Evolutionary conservation across 2,113 vertebrate genomes (phyloP).

Genomic region (Tricholaema leucomelas): DNA sequence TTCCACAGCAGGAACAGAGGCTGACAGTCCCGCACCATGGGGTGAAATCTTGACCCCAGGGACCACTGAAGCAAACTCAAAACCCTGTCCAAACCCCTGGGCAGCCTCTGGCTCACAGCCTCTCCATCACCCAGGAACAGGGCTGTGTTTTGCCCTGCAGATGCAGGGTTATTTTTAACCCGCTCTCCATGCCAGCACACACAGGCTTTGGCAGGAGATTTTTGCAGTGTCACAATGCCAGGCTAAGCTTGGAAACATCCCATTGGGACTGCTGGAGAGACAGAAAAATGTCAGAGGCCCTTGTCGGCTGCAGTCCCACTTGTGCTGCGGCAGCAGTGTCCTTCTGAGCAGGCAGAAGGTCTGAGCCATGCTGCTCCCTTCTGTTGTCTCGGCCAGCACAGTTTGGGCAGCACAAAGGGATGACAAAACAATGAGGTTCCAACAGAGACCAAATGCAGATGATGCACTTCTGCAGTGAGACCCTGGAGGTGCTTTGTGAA

Average conservation of each 20-base stretch:
- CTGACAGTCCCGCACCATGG: not conserved
- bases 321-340: not conserved
- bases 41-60: not conserved
- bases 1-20: not conserved
- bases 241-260: not conserved
- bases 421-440: not conserved
- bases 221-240: not conserved
- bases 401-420: not conserved
- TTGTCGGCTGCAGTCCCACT: fast-evolving
- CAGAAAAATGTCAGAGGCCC: fast-evolving
- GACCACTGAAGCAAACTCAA: not conserved
- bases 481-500: not conserved
- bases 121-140: fast-evolving
- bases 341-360: fast-evolving
- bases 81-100: not conserved
- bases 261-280: fast-evolving
- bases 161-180: not conserved
- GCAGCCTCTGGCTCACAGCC: fast-evolving
- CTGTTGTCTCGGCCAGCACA: fast-evolving
- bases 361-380: not conserved
- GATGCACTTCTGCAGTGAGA: fast-evolving
- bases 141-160: fast-evolving
- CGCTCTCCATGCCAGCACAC: not conserved
- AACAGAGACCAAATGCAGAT: not conserved
- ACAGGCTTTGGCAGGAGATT: not conserved